A percentile compares a stretch with the other conserved stretches of the same genome.
Evolutionary conservation across 1,140 invertebrate genomes (phyloP).

Genomic region (Trissolcus basalis): DNA sequence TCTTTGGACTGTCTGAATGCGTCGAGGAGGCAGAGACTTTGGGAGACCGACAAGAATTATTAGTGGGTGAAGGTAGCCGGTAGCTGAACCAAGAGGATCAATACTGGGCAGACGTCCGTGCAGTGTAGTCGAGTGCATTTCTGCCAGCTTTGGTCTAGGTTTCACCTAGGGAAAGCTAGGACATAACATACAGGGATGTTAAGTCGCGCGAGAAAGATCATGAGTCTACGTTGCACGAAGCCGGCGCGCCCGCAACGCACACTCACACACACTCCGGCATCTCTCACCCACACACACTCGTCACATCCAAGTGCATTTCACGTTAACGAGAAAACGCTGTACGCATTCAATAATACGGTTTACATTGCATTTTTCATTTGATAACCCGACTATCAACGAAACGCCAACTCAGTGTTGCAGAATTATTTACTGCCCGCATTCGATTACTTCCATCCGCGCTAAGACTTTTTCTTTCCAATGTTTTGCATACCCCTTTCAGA

Average conservation of each 20-base stretch:
- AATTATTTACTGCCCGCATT: not conserved
- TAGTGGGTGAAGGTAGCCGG: constrained; percentile 77
- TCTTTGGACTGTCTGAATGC: constrained; percentile 34
- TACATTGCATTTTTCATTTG: constrained; percentile 22
- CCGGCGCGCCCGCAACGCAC: constrained; percentile 60
- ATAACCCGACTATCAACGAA: constrained; percentile 1
- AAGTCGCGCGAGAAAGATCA: constrained; percentile 70
- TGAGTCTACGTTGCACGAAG: constrained; percentile 67
- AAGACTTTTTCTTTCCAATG: no score
- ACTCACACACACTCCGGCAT: constrained; percentile 11
- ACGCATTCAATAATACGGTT: constrained; percentile 24
- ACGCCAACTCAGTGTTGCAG: not conserved
- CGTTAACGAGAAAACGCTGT: constrained; percentile 29
- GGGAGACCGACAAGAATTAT: constrained; percentile 77
- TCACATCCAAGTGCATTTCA: constrained; percentile 18
- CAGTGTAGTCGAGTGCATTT: constrained; percentile 73
- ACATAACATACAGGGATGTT: constrained; percentile 52
- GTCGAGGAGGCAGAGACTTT: constrained; percentile 70
- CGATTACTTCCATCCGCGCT: not conserved
- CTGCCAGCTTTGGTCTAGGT: constrained; percentile 68
- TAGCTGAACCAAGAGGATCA: constrained; percentile 74
- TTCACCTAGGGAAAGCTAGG: constrained; percentile 69
- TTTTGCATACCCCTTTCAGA: no score
- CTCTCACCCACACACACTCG: not conserved
- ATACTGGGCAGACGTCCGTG: constrained; percentile 74